A percentile compares a stretch with the other conserved stretches of the same genome.
Conservation (phyloP, 2,888 invertebrate genomes). For the Erynnis tages region DNA sequence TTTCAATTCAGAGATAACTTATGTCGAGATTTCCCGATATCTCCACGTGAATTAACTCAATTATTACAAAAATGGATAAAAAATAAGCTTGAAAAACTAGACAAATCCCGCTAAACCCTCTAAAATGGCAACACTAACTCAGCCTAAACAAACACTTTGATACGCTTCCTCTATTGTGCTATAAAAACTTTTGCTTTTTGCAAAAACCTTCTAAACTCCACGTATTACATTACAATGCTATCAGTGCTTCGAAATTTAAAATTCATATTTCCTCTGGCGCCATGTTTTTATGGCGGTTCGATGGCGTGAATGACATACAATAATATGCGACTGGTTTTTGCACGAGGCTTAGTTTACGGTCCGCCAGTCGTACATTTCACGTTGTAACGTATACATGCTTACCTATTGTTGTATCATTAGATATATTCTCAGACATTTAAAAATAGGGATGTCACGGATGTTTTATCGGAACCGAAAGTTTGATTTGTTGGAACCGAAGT, state of each 20-base stretch:
- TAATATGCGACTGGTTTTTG: conserved; percentile 25
- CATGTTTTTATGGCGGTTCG: conserved; percentile 22
- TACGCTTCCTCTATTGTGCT: conserved; percentile 65
- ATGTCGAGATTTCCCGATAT: no score
- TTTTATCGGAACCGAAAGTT: no score
- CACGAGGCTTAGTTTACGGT: conserved; percentile 20
- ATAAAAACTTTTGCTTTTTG: conserved; percentile 22
- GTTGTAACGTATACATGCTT: conserved; percentile 20
- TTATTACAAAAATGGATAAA: no score
- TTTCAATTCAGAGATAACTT: no score
- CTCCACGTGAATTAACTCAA: no score
- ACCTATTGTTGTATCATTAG: neutral
- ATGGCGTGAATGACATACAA: conserved; percentile 28
- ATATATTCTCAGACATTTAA: conserved; percentile 2
- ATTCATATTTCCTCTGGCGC: conserved; percentile 27
- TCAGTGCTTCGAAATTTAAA: conserved; percentile 26
- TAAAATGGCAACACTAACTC: neutral
- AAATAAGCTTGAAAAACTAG: neutral
- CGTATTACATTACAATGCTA: conserved; percentile 28
- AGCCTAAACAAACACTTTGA: conserved; percentile 65
- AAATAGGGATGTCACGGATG: no score
- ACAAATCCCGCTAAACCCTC: neutral
- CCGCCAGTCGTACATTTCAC: conserved; percentile 11
- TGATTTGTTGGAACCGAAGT: no score
- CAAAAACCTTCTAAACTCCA: conserved; percentile 22